A percentile compares a stretch with the other conserved stretches of the same genome.
phyloP scores from a whole-genome alignment of 2,888 invertebrate species.

The Prionchulus punctatus region DNA sequence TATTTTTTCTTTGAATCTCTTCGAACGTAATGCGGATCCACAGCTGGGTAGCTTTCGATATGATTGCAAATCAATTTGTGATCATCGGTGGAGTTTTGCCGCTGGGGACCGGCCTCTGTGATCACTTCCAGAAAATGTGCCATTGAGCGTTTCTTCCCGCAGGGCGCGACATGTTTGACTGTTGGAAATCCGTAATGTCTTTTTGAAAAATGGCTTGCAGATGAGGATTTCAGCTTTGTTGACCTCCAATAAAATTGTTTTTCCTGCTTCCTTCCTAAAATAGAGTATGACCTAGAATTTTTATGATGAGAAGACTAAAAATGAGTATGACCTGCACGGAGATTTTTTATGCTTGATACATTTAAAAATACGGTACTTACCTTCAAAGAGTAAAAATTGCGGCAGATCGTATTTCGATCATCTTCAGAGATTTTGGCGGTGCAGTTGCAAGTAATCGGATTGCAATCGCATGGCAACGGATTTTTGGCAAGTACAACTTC shows the following conservation, averaged over 20 bases:
- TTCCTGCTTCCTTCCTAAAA: too few relatives aligned
- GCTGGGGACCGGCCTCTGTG: not conserved
- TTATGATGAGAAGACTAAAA: too few relatives aligned
- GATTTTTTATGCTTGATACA: too few relatives aligned
- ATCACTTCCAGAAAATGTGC: not conserved
- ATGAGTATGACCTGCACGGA: too few relatives aligned
- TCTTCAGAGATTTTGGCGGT: too few relatives aligned
- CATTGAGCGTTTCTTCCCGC: not conserved
- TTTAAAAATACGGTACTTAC: too few relatives aligned
- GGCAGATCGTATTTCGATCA: too few relatives aligned
- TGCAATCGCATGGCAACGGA: too few relatives aligned
- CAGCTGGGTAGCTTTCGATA: not conserved
- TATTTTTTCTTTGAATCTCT: not conserved
- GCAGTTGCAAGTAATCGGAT: too few relatives aligned
- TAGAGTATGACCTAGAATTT: too few relatives aligned
- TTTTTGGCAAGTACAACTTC: too few relatives aligned
- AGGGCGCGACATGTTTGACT: not conserved
- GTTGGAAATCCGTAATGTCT: not conserved
- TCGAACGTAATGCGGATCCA: not conserved
- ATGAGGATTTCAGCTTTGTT: not conserved
- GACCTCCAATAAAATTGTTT: not conserved
- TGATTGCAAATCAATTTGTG: not conserved
- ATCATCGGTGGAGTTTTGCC: not conserved
- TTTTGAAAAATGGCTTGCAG: not conserved
- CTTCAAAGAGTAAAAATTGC: too few relatives aligned